Conservation (phyloP, 2,113 vertebrate genomes). For the Falco punctatus region DNA sequence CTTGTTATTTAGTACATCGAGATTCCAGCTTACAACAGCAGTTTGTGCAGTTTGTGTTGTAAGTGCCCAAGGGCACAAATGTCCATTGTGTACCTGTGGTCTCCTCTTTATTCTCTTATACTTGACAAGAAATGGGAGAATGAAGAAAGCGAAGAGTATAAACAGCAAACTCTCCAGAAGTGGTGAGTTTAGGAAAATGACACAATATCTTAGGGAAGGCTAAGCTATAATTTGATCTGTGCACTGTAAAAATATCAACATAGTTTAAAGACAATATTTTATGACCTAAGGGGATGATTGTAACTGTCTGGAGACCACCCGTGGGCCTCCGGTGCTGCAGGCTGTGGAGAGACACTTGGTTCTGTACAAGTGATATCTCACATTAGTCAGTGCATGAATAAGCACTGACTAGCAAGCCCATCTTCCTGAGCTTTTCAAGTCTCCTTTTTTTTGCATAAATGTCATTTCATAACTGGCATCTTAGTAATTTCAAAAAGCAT, state of each 20-base stretch:
- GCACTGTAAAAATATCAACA: neutral
- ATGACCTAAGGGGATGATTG: neutral
- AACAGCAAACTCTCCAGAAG: neutral
- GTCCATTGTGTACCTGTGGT: neutral
- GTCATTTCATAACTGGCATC: neutral
- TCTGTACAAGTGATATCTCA: conserved; percentile 22
- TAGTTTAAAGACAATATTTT: neutral
- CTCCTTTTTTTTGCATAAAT: neutral
- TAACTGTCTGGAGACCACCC: neutral
- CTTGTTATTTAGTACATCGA: neutral
- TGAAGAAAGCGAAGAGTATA: neutral
- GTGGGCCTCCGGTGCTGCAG: neutral
- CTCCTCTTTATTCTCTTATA: neutral
- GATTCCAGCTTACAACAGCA: neutral
- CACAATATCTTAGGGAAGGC: neutral
- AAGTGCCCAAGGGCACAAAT: neutral
- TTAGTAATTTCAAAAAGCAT: neutral
- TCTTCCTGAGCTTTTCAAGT: neutral
- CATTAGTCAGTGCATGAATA: conserved; percentile 20
- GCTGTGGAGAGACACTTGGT: neutral
- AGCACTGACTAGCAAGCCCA: neutral
- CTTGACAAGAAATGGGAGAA: neutral
- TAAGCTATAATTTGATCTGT: neutral
- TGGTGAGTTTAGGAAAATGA: neutral
- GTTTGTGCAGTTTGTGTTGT: neutral